Evolutionary conservation across 2,113 vertebrate genomes (phyloP), one percentile per base, ranked within the genome.

Genomic region (Nibea albiflora): DNA sequence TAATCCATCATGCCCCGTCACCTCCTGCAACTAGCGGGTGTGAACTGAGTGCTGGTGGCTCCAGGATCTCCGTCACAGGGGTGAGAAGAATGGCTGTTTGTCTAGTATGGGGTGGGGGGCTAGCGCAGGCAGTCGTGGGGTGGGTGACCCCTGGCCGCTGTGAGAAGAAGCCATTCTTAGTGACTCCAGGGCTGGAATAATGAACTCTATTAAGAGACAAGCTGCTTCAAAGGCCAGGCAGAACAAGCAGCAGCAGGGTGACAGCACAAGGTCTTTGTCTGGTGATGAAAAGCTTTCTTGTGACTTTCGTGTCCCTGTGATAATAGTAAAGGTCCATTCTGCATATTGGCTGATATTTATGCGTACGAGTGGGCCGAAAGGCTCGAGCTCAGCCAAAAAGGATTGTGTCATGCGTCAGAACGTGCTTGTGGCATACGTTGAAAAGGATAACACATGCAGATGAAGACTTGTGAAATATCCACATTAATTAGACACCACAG

Each of bases 71-170:
- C 89, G 91, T 90, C 91, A 91, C 79, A 85, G 78, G 72, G 86
- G 82, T 79, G 83, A 89, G 88, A 93, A 94, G 91, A 93, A 92
- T 93, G 90, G 81, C 86, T 85, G 91, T 92, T 94, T 94, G 90
- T 93, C 84, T 82, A 73, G 85, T 85, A 85, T 57, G 76, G 26
- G 53, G 31, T 10, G 63, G 31, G 61, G 47, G 24, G 14, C 72
- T 81, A 81, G 78, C 49, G 78, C 73, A 61, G 80, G 83, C 84
- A 78, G 74, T 81, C 56, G 73, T 78, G 80, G 90, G 84, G 85
- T 83, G 89, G 84, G 53, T 89, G 89, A 92, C 89, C 92, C 88
- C 86, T 86, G 82, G 76, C 79, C 78, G 19, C 86, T 89, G 85
- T 88, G 88, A 94, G 88, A 92, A 89, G 91, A 86, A 88, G 88